phyloP scores from a whole-genome alignment of 2,888 invertebrate genomes.

The Ditula angustiorana region DNA sequence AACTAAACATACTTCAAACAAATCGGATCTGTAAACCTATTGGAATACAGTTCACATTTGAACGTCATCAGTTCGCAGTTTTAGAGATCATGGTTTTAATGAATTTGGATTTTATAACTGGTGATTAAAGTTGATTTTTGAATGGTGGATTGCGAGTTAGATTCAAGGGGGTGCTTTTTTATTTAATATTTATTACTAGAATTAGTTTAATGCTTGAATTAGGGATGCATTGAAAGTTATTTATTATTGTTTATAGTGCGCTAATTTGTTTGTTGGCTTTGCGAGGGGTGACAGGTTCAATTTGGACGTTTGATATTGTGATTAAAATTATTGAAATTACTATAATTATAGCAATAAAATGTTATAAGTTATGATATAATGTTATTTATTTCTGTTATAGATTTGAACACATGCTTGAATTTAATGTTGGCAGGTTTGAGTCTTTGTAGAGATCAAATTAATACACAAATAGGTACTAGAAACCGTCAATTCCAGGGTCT shows the following conservation, averaged over 20 bases:
- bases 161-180: conserved; percentile 44
- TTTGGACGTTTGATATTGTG: conserved; percentile 30
- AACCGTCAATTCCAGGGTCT: no score
- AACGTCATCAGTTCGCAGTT: not conserved
- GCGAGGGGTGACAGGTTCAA: conserved; percentile 36
- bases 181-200: conserved; percentile 51
- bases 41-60: not conserved
- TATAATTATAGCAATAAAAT: not conserved
- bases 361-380: not conserved
- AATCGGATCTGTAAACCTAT: not conserved
- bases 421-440: no score
- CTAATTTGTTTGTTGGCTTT: conserved; percentile 57
- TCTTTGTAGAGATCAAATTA: no score
- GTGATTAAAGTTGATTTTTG: conserved; percentile 11
- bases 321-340: conserved; percentile 43
- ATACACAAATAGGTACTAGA: no score
- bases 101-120: not conserved
- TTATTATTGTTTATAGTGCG: conserved; percentile 49
- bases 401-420: not conserved
- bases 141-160: not conserved
- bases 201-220: conserved; percentile 48
- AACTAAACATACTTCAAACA: not conserved
- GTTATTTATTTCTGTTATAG: not conserved
- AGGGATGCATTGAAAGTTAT: conserved; percentile 47
- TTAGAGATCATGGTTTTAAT: not conserved